A percentile compares a stretch with the other conserved stretches of the same genome.
These are phyloP conservation scores for Calameuta idolon DNA, from an alignment of 2,888 invertebrate species.

Conservation along the genomic window DNA sequence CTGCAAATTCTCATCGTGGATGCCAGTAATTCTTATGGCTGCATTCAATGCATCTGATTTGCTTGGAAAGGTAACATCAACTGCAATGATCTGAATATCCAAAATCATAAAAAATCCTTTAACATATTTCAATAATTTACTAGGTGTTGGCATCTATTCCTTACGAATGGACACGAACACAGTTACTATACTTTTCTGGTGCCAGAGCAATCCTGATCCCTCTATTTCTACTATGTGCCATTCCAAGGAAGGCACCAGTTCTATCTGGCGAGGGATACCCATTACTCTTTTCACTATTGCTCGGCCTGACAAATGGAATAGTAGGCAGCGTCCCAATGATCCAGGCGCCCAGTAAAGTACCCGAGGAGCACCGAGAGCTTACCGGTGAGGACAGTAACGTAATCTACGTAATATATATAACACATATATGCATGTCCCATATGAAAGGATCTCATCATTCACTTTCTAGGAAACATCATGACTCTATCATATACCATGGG, in stretches of 20 bases:
- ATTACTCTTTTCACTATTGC: constrained; percentile 74
- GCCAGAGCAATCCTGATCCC: constrained; percentile 83
- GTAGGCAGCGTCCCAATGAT: constrained; percentile 95
- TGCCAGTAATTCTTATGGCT: constrained; percentile 92
- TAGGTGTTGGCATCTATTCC: constrained; percentile 83
- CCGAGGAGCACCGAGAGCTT: constrained; percentile 87
- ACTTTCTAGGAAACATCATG: constrained; percentile 86
- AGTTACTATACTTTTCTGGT: constrained; percentile 81
- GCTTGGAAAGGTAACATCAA: constrained; percentile 78
- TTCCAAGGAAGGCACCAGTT: constrained; percentile 81
- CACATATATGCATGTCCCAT: constrained; percentile 10
- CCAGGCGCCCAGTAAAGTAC: constrained; percentile 87
- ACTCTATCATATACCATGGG: constrained; percentile 91
- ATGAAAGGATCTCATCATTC: background rate
- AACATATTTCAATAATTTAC: constrained; percentile 12
- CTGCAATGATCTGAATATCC: background rate
- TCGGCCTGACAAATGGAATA: constrained; percentile 89
- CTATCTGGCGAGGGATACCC: constrained; percentile 76
- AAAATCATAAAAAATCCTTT: constrained; percentile 4
- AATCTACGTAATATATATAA: constrained; percentile 6
- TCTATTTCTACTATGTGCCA: constrained; percentile 83
- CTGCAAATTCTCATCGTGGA: constrained; percentile 86
- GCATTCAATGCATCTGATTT: constrained; percentile 90
- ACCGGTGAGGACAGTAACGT: constrained; percentile 73
- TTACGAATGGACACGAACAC: constrained; percentile 85